A percentile compares a stretch with the other conserved stretches of the same genome.
These are phyloP conservation scores for Diadophis punctatus DNA, from an alignment of 2,113 vertebrate species.

Conservation along the genomic window DNA sequence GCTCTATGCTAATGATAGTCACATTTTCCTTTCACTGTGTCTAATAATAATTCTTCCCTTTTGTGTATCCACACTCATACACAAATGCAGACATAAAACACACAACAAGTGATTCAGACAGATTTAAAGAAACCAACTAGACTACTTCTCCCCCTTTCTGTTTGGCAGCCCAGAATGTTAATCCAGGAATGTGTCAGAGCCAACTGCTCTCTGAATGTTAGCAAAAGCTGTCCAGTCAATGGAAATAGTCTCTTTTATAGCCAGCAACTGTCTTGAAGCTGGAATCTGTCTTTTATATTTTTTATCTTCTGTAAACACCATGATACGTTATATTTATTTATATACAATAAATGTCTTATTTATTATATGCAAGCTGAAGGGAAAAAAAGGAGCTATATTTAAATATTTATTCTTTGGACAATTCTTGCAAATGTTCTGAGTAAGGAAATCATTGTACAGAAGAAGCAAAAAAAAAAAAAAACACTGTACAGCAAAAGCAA, in stretches of 20 bases:
- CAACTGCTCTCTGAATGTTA: neutral
- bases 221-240: neutral
- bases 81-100: neutral
- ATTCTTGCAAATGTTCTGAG: neutral
- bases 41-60: neutral
- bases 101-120: neutral
- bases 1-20: neutral
- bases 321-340: neutral
- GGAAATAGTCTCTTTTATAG: neutral
- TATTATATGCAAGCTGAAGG: neutral
- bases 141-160: neutral
- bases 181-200: neutral
- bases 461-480: neutral
- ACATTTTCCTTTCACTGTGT: neutral
- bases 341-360: neutral
- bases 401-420: no score
- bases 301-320: neutral
- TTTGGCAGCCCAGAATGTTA: neutral
- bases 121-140: neutral
- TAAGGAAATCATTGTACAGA: neutral
- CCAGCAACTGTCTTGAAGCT: neutral
- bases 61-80: neutral
- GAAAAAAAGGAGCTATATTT: neutral
- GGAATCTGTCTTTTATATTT: neutral
- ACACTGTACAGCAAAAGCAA: neutral